Conservation (phyloP, 1,140 invertebrate species). For the Drosophila nannoptera region DNA sequence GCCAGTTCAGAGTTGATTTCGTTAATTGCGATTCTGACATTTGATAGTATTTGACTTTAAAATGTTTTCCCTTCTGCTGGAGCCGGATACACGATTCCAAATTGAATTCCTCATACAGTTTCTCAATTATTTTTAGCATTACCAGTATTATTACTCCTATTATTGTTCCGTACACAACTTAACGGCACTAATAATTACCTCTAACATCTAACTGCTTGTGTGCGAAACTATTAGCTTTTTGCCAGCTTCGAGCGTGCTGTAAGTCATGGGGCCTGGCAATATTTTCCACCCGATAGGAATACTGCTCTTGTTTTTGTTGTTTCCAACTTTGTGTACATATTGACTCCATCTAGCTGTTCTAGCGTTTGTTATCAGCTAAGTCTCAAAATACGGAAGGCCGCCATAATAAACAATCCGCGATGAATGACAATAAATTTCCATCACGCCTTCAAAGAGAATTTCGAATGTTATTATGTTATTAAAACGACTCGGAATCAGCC, state of each 20-base stretch:
- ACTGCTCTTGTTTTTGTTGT: background rate
- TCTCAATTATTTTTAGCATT: too few relatives aligned
- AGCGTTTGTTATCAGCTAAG: background rate
- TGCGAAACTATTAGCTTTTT: conserved; percentile 10
- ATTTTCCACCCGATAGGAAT: background rate
- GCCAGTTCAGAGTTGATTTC: background rate
- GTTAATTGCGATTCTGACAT: background rate
- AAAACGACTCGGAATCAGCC: background rate
- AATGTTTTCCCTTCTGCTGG: background rate
- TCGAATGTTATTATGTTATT: background rate
- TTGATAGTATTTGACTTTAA: conserved; percentile 3
- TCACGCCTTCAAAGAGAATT: background rate
- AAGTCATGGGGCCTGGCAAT: background rate
- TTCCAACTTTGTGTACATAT: background rate
- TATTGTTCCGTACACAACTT: background rate
- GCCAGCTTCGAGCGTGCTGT: conserved; percentile 11
- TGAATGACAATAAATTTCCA: background rate
- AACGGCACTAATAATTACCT: conserved; percentile 17
- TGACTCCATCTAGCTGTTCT: too few relatives aligned
- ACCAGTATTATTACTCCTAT: too few relatives aligned
- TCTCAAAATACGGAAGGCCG: background rate
- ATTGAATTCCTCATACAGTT: background rate
- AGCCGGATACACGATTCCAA: background rate
- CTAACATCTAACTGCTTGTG: conserved; percentile 10
- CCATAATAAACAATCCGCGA: background rate